Percentiles rank a stretch among this genome's conserved stretches.
phyloP scores from a whole-genome alignment of 2,113 vertebrate species.

The Prionailurus viverrinus region DNA sequence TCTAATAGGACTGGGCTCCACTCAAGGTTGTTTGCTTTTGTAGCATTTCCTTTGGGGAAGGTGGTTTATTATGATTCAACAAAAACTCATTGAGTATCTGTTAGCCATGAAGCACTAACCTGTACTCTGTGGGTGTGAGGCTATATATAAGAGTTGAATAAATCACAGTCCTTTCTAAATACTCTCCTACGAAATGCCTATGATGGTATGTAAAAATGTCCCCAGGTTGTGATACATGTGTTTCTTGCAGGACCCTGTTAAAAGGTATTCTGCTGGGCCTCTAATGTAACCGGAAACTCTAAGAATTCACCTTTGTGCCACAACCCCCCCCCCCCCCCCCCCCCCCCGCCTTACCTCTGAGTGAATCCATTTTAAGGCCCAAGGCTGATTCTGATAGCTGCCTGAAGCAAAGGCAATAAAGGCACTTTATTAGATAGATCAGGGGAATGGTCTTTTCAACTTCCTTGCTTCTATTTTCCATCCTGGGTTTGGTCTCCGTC shows the following conservation, averaged over 20 bases:
- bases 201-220: background rate
- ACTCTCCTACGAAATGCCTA: background rate
- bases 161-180: background rate
- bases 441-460: background rate
- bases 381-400: background rate
- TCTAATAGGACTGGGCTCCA: background rate
- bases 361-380: background rate
- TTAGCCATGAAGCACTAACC: background rate
- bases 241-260: constrained; percentile 2
- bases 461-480: background rate
- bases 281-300: background rate
- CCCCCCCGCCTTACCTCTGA: background rate
- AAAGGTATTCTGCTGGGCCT: background rate
- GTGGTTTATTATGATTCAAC: background rate
- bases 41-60: background rate
- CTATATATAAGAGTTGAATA: background rate
- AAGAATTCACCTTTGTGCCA: background rate
- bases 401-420: background rate
- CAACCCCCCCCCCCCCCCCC: fast-evolving
- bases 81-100: background rate
- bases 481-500: background rate
- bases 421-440: background rate
- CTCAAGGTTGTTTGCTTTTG: background rate
- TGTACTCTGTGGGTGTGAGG: background rate
- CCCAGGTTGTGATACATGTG: background rate